A percentile compares a stretch with the other conserved stretches of the same genome.
These are phyloP conservation scores for Blennius ocellaris DNA, from an alignment of 2,113 vertebrate genomes.

Conservation along the genomic window DNA sequence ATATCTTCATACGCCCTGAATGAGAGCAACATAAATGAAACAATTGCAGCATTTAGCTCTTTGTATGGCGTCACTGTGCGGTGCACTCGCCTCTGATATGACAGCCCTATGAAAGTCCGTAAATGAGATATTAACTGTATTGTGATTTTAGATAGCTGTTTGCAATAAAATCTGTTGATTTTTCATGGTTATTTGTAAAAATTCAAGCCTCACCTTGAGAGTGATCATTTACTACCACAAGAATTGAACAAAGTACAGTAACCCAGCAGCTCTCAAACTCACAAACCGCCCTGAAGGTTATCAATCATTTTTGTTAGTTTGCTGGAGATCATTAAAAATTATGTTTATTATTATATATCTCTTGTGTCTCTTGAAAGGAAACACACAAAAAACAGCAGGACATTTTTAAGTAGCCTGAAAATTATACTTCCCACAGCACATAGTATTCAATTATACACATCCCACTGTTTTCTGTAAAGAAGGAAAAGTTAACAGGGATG, in stretches of 20 bases:
- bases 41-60: slow-evolving; percentile 47
- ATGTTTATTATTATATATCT: slow-evolving; percentile 54
- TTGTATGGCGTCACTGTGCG: slow-evolving; percentile 62
- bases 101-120: slow-evolving; percentile 65
- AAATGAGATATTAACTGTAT: slow-evolving; percentile 71
- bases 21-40: slow-evolving; percentile 55
- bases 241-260: slow-evolving; percentile 50
- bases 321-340: slow-evolving; percentile 43
- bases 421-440: slow-evolving; percentile 69
- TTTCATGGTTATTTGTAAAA: slow-evolving; percentile 51
- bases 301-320: slow-evolving; percentile 40
- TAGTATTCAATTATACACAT: slow-evolving; percentile 78
- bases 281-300: slow-evolving; percentile 43
- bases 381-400: slow-evolving; percentile 50
- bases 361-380: slow-evolving; percentile 59
- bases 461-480: slow-evolving; percentile 62
- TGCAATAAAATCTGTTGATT: slow-evolving; percentile 29
- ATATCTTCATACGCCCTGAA: slow-evolving; percentile 61
- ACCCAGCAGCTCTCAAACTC: slow-evolving; percentile 32
- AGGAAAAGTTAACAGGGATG: slow-evolving; percentile 77
- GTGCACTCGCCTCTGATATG: slow-evolving; percentile 56
- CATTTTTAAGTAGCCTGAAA: slow-evolving; percentile 70
- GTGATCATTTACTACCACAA: slow-evolving; percentile 60
- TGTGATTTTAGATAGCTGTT: slow-evolving; percentile 50
- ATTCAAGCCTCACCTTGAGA: slow-evolving; percentile 41